Evolutionary conservation across 2,888 invertebrate genomes (phyloP).

Genomic region (Trisateles emortualis): DNA sequence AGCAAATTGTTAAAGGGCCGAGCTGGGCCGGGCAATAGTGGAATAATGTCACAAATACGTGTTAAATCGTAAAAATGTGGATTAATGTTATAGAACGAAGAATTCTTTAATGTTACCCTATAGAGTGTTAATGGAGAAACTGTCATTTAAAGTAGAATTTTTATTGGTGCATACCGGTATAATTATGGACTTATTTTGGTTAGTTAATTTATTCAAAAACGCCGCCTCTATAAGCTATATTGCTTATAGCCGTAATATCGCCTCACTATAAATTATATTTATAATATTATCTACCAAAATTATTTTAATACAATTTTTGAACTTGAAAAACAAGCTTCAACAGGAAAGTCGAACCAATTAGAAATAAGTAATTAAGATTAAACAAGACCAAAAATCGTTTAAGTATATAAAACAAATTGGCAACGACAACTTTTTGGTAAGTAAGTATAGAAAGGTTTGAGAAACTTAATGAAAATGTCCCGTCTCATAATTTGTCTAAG

Average conservation of each 20-base stretch:
- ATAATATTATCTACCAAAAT: slow-evolving; percentile 12
- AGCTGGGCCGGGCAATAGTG: background rate
- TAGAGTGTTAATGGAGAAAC: background rate
- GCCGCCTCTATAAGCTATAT: slow-evolving; percentile 10
- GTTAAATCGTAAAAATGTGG: slow-evolving; percentile 19
- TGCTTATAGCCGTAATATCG: slow-evolving; percentile 16
- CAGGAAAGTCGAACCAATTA: too few species aligned
- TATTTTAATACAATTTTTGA: slow-evolving; percentile 13
- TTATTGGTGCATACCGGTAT: slow-evolving; percentile 18
- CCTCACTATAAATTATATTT: slow-evolving; percentile 12
- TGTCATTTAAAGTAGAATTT: slow-evolving; percentile 9
- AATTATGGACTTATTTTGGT: slow-evolving; percentile 20
- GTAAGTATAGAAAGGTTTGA: too few species aligned
- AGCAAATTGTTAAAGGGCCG: too few species aligned
- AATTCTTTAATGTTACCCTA: background rate
- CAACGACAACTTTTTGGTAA: too few species aligned
- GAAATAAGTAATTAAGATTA: too few species aligned
- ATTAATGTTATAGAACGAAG: slow-evolving; percentile 7
- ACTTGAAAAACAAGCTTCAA: slow-evolving; percentile 8
- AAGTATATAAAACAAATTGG: too few species aligned
- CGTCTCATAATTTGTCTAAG: too few species aligned
- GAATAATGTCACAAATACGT: slow-evolving; percentile 13
- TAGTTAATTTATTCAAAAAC: slow-evolving; percentile 29
- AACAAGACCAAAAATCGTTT: too few species aligned
- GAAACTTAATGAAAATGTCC: too few species aligned